Evolutionary conservation across 2,888 invertebrate genomes (phyloP).

Genomic region (Hemithea aestivaria): DNA sequence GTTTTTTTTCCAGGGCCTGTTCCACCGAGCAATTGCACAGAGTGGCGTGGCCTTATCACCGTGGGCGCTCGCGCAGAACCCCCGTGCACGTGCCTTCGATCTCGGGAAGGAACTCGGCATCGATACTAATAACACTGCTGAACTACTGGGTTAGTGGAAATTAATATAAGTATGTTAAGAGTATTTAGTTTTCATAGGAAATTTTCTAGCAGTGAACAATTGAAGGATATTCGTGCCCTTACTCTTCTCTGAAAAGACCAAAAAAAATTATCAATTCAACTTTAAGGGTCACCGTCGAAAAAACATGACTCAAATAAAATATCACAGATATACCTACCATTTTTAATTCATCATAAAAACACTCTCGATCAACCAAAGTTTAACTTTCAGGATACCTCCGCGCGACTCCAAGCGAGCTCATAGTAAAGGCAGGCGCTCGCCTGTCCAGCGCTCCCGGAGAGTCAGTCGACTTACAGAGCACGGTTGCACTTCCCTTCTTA

Average conservation of each 20-base stretch:
- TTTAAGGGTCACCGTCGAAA: too few species aligned
- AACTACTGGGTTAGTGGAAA: constrained; percentile 67
- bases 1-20: constrained; percentile 65
- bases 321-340: background rate
- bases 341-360: too few species aligned
- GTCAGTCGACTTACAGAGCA: constrained; percentile 72
- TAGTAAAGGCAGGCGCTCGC: constrained; percentile 78
- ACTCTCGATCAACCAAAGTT: background rate
- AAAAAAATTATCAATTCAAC: too few species aligned
- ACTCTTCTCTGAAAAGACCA: too few species aligned
- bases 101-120: constrained; percentile 80
- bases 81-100: constrained; percentile 72
- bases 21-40: constrained; percentile 81
- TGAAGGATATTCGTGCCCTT: too few species aligned
- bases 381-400: constrained; percentile 72
- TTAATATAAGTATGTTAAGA: too few species aligned
- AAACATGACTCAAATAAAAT: too few species aligned
- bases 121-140: constrained; percentile 76
- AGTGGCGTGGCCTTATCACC: constrained; percentile 81
- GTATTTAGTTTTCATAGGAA: too few species aligned
- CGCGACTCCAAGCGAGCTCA: constrained; percentile 77
- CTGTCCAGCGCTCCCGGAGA: constrained; percentile 63
- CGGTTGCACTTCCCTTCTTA: constrained; percentile 80
- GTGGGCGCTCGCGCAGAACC: constrained; percentile 78
- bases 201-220: too few species aligned